Evolutionary conservation across 2,888 invertebrate species (phyloP), one percentile per base, ranked within the genome.

Genomic region (Tipula unca): DNA sequence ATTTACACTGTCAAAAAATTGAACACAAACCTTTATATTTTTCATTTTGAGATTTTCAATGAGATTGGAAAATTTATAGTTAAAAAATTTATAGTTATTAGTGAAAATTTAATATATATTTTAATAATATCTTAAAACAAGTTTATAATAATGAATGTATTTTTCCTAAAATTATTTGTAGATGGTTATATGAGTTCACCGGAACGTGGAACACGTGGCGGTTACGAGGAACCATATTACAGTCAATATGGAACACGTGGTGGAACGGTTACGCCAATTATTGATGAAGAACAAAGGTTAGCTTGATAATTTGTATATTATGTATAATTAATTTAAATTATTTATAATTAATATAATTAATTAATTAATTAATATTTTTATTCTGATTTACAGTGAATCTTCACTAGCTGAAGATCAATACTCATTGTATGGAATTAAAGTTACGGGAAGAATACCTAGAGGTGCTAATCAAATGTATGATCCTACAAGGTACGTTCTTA

Each of bases 111-210:
- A 69, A 69, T 25, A 10, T 69, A 69, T 10, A 17, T 69, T 48
- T 69, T 69, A 69, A 69, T 10, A 25, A 10, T 25, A 10, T 25
- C 10, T 25, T 25, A 39, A 10, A 39, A 0, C 6, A 5, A 36
- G 6, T 42, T 2, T 17, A 48, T 48, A 4, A 17, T 48, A 17
- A 48, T 48, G 48, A 8, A 17, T 6, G 2, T 17, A 48, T 0
- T 48, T 48, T 48, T 0, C 48, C n/a, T n/a, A 48, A 69, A 69
- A 69, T 10, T 83, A 83, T 32, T 83, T 83, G 8, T 90, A 91
- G 94, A 95, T 89, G 96, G 96, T 6, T 97, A 97, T 90, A 95
- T 96, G 94, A 96, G 96, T 85, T 97, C 97, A 1, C 97, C 97
- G 0, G 97, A 97, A 89, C 93, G 96, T 87, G 93, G 94, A 84